A percentile compares a stretch with the other conserved stretches of the same genome.
Evolutionary conservation across 2,797 vertebrate species (phyloP).

Genomic region (Percopsis omiscomaycus): DNA sequence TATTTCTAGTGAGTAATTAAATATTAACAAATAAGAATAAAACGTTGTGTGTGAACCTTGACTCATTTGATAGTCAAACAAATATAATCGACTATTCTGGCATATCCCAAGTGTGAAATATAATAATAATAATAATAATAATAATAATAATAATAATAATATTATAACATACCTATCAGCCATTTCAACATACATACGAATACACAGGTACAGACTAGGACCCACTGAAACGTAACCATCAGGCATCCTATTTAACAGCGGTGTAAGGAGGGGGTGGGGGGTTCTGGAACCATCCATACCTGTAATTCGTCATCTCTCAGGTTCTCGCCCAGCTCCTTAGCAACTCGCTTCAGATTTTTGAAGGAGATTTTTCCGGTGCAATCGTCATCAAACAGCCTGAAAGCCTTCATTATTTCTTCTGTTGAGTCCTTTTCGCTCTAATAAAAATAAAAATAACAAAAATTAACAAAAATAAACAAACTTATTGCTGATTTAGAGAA

Average conservation of each 20-base stretch:
- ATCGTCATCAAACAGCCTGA: slow-evolving; percentile 92
- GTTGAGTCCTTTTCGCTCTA: slow-evolving; percentile 92
- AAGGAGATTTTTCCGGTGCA: slow-evolving; percentile 91
- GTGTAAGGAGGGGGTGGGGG: background rate
- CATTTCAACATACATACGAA: no score
- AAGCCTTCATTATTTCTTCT: slow-evolving; percentile 94
- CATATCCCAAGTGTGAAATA: no score
- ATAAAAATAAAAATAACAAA: background rate
- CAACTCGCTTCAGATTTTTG: slow-evolving; percentile 90
- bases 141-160: no score
- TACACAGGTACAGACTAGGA: no score
- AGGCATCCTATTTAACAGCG: background rate
- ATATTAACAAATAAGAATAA: no score
- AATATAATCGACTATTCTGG: no score
- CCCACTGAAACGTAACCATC: no score
- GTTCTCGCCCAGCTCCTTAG: slow-evolving; percentile 92
- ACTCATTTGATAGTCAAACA: no score
- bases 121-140: no score
- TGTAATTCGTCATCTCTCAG: slow-evolving; percentile 92
- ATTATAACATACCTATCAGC: no score
- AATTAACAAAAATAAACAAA: background rate
- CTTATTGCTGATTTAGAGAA: background rate
- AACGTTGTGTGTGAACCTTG: no score
- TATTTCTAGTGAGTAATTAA: no score
- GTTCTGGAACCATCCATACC: slow-evolving; percentile 62